phyloP scores from a whole-genome alignment of 2,113 vertebrate genomes.

The Xyrauchen texanus region DNA sequence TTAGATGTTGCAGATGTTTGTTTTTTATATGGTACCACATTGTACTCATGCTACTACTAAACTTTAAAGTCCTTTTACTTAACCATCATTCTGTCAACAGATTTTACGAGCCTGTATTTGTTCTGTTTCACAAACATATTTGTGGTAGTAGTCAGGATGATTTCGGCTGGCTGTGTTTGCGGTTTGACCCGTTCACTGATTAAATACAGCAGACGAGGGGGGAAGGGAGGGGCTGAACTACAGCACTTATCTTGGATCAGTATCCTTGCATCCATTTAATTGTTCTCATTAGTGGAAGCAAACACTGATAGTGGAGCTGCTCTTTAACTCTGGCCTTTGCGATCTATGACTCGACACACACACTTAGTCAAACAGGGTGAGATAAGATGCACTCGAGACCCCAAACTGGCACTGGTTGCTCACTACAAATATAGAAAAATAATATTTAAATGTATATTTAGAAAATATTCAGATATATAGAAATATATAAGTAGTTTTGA shows the following conservation, averaged over 20 bases:
- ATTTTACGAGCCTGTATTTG: neutral
- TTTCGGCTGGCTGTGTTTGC: constrained; percentile 34
- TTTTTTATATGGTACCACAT: too few relatives aligned
- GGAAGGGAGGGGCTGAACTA: neutral
- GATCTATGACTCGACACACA: constrained; percentile 7
- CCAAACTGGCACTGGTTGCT: neutral
- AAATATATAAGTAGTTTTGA: too few relatives aligned
- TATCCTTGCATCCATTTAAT: constrained; percentile 14
- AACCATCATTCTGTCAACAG: neutral
- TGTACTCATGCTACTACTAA: too few relatives aligned
- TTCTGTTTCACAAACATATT: neutral
- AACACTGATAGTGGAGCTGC: constrained; percentile 3
- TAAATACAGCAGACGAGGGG: constrained; percentile 55
- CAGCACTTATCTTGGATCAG: constrained; percentile 10
- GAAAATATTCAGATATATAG: too few relatives aligned
- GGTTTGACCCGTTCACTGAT: constrained; percentile 47
- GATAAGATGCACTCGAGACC: constrained; percentile 8
- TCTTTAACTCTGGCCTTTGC: neutral
- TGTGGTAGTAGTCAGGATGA: neutral
- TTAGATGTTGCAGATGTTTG: too few relatives aligned
- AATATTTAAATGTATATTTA: too few relatives aligned
- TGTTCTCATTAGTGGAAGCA: constrained; percentile 26
- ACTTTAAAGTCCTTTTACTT: too few relatives aligned
- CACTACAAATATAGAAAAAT: too few relatives aligned
- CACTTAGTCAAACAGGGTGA: neutral